phyloP scores from a whole-genome alignment of 2,797 vertebrate species.

The Eurystomus glaucurus region DNA sequence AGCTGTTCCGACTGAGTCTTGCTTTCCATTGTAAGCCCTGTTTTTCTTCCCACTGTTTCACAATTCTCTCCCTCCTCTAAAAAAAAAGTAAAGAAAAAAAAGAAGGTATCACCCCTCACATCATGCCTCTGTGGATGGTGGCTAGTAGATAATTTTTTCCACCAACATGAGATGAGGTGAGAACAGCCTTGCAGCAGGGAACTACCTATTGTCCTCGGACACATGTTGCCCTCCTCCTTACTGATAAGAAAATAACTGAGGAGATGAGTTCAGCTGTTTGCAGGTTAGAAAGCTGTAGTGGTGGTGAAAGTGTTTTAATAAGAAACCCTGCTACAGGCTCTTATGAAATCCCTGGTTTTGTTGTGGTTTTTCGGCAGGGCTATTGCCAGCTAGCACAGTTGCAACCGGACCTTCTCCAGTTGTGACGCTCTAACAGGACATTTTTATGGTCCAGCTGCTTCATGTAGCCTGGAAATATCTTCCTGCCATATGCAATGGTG shows the following conservation, averaged over 20 bases:
- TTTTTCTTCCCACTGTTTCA: slow-evolving; percentile 66
- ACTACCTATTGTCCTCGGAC: not conserved
- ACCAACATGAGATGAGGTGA: not conserved
- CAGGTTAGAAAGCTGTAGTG: not conserved
- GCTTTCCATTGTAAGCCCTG: slow-evolving; percentile 61
- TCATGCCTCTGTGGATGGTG: not conserved
- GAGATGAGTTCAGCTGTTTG: slow-evolving; percentile 7
- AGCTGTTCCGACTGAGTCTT: slow-evolving; percentile 49
- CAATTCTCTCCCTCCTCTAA: not conserved
- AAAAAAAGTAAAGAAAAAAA: not conserved
- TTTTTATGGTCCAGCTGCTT: fast-evolving
- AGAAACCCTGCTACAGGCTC: not conserved
- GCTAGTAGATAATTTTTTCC: slow-evolving; percentile 14
- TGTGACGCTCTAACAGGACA: fast-evolving
- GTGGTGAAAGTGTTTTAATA: slow-evolving; percentile 11
- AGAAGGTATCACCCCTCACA: not conserved
- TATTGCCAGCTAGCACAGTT: not conserved
- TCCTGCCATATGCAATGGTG: not conserved
- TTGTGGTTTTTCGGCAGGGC: not conserved
- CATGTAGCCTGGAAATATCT: not conserved
- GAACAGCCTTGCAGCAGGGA: not conserved
- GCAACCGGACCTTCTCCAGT: not conserved
- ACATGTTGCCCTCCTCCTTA: not conserved
- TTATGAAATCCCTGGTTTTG: not conserved
- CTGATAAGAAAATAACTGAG: not conserved